Percentiles rank a stretch among this genome's conserved stretches.
Conservation (phyloP, 2,113 vertebrate genomes). For the Apaloderma vittatum region DNA sequence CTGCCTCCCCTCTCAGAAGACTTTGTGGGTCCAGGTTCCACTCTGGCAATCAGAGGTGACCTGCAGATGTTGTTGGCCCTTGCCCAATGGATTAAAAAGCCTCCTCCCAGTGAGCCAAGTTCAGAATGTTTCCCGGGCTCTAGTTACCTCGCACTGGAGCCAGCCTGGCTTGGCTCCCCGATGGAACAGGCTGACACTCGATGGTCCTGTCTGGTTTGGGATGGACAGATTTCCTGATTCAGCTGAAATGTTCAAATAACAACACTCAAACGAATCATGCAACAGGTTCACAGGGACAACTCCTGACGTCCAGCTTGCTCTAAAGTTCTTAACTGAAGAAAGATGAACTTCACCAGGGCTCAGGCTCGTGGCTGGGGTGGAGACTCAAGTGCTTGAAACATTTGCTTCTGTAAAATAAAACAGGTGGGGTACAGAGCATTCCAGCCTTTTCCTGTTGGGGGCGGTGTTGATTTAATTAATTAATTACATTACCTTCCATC, state of each 20-base stretch:
- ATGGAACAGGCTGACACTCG: background rate
- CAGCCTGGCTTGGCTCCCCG: background rate
- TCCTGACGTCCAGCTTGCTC: background rate
- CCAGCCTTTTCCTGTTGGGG: background rate
- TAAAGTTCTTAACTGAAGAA: background rate
- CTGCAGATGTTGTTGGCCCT: background rate
- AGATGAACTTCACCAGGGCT: background rate
- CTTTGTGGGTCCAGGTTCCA: background rate
- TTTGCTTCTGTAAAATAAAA: background rate
- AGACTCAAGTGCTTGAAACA: background rate
- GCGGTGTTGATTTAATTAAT: background rate
- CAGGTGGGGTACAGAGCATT: background rate
- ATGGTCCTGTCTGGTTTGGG: background rate
- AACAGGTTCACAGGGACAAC: rapidly evolving
- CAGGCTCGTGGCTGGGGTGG: rapidly evolving
- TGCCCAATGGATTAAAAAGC: background rate
- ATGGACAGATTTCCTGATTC: background rate
- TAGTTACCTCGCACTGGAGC: no score
- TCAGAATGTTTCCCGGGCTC: background rate
- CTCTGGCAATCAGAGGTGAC: background rate
- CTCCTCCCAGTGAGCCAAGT: background rate
- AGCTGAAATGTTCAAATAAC: background rate
- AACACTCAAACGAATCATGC: background rate
- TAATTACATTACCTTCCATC: background rate
- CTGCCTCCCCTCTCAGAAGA: background rate